These are phyloP conservation scores for Murina feae DNA, from an alignment of 2,113 vertebrate genomes.

Conservation along the genomic window DNA sequence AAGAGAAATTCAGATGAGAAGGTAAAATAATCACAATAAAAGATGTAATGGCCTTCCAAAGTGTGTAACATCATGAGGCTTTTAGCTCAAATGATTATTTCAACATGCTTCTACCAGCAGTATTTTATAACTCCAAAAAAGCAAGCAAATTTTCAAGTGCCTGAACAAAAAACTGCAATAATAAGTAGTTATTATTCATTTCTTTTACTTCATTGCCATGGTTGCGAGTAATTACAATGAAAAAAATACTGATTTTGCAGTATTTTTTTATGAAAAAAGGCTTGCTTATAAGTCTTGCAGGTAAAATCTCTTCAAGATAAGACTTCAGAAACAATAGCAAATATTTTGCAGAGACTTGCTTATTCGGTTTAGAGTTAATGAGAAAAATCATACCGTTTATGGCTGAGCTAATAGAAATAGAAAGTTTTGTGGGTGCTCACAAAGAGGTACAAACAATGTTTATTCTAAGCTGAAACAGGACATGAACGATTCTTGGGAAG, in stretches of 20 bases:
- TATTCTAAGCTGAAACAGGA: neutral
- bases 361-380: neutral
- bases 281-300: neutral
- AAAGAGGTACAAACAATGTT: neutral
- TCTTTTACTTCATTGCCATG: neutral
- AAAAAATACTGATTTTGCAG: neutral
- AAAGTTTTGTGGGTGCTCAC: neutral
- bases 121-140: neutral
- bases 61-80: neutral
- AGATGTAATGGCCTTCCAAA: neutral
- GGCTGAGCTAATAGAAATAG: neutral
- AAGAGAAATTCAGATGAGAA: neutral
- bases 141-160: neutral
- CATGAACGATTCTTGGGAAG: neutral
- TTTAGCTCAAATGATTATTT: neutral
- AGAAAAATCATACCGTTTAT: neutral
- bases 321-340: neutral
- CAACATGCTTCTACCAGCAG: neutral
- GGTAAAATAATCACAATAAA: neutral
- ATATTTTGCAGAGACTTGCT: neutral
- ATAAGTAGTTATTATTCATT: neutral
- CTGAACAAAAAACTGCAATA: neutral
- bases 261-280: neutral
- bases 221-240: neutral
- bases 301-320: neutral